Conservation (phyloP, 2,113 vertebrate species). For the Neomonachus schauinslandi region DNA sequence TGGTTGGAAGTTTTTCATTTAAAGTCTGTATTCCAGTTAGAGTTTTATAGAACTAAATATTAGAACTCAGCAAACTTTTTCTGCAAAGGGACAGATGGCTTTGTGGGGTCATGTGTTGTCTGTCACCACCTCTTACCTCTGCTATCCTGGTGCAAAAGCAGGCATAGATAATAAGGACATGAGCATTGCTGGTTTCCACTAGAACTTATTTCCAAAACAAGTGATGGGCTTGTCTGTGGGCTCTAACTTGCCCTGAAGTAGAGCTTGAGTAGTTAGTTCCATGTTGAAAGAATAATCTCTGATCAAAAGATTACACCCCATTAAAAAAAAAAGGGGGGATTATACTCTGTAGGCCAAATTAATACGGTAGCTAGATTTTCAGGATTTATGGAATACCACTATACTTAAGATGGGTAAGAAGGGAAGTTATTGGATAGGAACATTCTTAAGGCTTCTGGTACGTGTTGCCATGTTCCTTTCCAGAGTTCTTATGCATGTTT, state of each 20-base stretch:
- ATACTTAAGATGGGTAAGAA: neutral
- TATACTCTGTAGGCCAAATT: neutral
- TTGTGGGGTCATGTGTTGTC: neutral
- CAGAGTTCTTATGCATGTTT: neutral
- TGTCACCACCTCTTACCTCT: neutral
- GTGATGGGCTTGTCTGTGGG: neutral
- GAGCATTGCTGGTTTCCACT: neutral
- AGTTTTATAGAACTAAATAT: conserved; percentile 41
- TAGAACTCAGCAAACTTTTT: neutral
- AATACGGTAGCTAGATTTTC: neutral
- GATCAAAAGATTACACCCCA: neutral
- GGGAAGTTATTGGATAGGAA: neutral
- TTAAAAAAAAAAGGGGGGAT: neutral
- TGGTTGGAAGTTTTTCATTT: neutral
- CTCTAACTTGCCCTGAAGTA: neutral
- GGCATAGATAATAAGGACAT: neutral
- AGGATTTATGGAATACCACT: neutral
- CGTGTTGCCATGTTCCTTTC: neutral
- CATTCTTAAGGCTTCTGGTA: neutral
- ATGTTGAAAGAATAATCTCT: neutral
- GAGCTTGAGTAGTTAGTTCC: neutral
- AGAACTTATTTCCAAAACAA: neutral
- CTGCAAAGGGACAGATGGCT: neutral
- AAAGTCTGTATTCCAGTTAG: neutral
- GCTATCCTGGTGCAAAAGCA: neutral